Base-by-base conservation (phyloP, 2,113 vertebrate genomes). In the Cynoglossus semilaevis region DNA sequence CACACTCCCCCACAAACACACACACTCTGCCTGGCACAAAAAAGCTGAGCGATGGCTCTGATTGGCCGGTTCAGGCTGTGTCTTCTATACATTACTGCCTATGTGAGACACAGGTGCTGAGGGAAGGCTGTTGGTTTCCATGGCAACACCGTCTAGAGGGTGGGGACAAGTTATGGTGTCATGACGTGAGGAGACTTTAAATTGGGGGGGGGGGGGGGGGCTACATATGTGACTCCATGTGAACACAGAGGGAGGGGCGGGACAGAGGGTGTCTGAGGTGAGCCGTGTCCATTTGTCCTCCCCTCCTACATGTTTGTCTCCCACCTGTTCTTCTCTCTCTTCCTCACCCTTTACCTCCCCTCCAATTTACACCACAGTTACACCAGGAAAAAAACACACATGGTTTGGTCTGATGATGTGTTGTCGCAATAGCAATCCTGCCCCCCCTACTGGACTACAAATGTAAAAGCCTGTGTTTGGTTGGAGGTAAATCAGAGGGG, bases 141-240 rank as follows among this genome's bases (percentile, higher is more conserved):
- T 71, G 57, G 76, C 68, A 85, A 85, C 74, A 70, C 5, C 14
- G 68, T 64, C 62, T 56, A 67, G 51, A 45, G 64, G 60, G 48
- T 13, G 37, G 55, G 56, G 29, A 44, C 15, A 72, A 52, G 47
- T 58, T 66, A 57, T 63, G 66, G 59, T 1, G 17, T 43, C 58
- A 10, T 15, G 58, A 63, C 49, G 69, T 83, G 76, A 74, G 76
- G 36, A 63, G 65, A 80, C 76, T 83, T 15, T 51, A 70, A 71
- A 85, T 79, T 64, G 67, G 35, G 16, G 15, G 13, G 12, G 19
- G 12, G 15, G 67, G 67, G 35, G 16, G 15, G 13, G 12, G 19
- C 14, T 16, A 40, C 17, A 43, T 46, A 67, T 69, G 49, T 54
- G 46, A 37, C 44, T 63, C 46, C 15, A 43, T 29, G 8, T 41